Conservation (phyloP, 2,888 invertebrate genomes). For the Lasioglossum pauxillum region DNA sequence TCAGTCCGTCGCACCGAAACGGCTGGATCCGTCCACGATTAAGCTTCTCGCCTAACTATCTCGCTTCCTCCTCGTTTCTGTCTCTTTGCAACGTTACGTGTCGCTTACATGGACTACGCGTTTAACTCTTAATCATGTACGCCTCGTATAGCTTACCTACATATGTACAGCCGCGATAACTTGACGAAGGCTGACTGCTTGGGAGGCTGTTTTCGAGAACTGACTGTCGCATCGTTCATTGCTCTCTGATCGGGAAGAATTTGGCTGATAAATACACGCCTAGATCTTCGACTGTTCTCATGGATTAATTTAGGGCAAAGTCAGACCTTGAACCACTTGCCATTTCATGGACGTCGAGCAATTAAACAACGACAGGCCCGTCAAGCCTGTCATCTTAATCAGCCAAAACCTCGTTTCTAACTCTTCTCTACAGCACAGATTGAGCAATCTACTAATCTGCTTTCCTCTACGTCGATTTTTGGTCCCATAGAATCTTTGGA, state of each 20-base stretch:
- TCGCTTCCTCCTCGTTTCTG: neutral
- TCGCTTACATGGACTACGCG: slow-evolving; percentile 52
- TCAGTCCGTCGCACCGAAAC: slow-evolving; percentile 40
- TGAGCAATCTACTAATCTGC: neutral
- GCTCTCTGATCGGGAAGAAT: neutral
- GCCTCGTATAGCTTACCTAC: slow-evolving; percentile 58
- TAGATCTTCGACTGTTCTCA: neutral
- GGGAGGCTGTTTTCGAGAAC: slow-evolving; percentile 15
- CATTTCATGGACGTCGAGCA: neutral
- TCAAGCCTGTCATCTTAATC: neutral
- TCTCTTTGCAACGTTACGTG: slow-evolving; percentile 21
- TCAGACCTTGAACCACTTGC: too few species aligned
- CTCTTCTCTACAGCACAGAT: neutral
- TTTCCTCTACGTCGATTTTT: neutral
- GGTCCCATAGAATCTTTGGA: neutral
- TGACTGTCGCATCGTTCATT: neutral
- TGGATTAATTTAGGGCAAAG: neutral
- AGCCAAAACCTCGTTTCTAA: neutral
- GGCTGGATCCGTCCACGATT: slow-evolving; percentile 11
- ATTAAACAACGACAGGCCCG: neutral
- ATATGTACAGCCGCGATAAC: slow-evolving; percentile 57
- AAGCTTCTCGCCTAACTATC: neutral
- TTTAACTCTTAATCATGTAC: slow-evolving; percentile 58
- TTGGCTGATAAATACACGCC: neutral
- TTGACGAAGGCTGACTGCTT: slow-evolving; percentile 14